Percentiles rank a stretch among this genome's conserved stretches.
phyloP scores from a whole-genome alignment of 2,888 invertebrate genomes.

The Mesopsocus fuscifrons region DNA sequence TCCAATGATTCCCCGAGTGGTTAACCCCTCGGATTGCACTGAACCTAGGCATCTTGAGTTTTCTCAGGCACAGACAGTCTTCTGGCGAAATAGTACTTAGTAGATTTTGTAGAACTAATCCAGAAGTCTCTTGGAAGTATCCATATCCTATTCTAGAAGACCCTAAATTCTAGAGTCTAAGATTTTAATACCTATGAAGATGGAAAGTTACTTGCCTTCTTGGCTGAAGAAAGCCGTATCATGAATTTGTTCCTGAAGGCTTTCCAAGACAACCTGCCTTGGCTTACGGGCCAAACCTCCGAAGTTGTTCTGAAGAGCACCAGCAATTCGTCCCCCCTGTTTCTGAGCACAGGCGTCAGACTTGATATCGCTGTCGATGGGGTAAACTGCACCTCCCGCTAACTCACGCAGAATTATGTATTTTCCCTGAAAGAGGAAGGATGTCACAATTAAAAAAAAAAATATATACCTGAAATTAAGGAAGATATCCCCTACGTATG shows the following conservation, averaged over 20 bases:
- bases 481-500: too few relatives aligned
- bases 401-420: constrained; percentile 50
- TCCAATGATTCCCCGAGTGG: too few relatives aligned
- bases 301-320: constrained; percentile 22
- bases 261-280: constrained; percentile 25
- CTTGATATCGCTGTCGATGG: constrained; percentile 33
- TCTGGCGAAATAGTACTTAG: too few relatives aligned
- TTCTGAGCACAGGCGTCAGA: constrained; percentile 16
- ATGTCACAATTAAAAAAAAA: neutral
- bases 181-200: too few relatives aligned
- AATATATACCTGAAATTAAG: too few relatives aligned
- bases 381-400: constrained; percentile 42
- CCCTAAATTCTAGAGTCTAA: too few relatives aligned
- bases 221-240: constrained; percentile 26
- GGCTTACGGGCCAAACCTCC: constrained; percentile 25
- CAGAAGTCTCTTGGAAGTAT: too few relatives aligned
- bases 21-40: too few relatives aligned
- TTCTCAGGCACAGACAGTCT: too few relatives aligned
- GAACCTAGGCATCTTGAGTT: too few relatives aligned
- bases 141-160: too few relatives aligned
- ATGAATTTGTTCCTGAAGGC: constrained; percentile 27
- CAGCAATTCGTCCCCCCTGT: constrained; percentile 21
- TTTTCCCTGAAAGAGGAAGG: constrained; percentile 32
- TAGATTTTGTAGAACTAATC: too few relatives aligned
- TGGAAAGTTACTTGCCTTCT: constrained; percentile 9